phyloP scores from a whole-genome alignment of 2,888 invertebrate species.

The Noctua pronuba region DNA sequence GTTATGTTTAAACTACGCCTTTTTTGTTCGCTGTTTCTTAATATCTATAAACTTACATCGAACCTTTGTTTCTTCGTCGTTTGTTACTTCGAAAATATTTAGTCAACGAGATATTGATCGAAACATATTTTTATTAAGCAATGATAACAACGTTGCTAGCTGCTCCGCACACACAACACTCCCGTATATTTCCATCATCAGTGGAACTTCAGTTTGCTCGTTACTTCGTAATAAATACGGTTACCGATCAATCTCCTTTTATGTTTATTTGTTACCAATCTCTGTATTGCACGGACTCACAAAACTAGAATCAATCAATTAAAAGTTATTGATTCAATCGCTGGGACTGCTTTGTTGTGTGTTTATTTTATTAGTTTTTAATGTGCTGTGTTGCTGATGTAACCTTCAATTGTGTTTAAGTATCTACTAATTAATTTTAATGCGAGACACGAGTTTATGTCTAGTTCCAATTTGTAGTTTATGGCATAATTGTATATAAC shows the following conservation, averaged over 20 bases:
- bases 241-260: constrained; percentile 63
- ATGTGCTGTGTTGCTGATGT: constrained; percentile 30
- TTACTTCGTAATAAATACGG: constrained; percentile 68
- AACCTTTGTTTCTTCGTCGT: too few relatives aligned
- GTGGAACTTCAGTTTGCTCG: constrained; percentile 71
- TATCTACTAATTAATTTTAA: constrained; percentile 31
- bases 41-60: too few relatives aligned
- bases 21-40: too few relatives aligned
- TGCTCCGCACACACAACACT: neutral
- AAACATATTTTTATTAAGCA: too few relatives aligned
- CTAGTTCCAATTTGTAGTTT: neutral
- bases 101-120: too few relatives aligned
- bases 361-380: constrained; percentile 56
- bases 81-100: too few relatives aligned
- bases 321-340: constrained; percentile 58
- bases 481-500: too few relatives aligned
- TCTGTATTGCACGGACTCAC: constrained; percentile 54
- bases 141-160: neutral
- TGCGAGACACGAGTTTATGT: neutral
- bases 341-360: constrained; percentile 39
- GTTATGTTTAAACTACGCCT: too few relatives aligned
- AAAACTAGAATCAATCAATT: constrained; percentile 66
- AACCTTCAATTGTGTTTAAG: constrained; percentile 36
- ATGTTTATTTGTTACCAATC: constrained; percentile 54
- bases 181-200: constrained; percentile 67